phyloP scores from a whole-genome alignment of 2,797 vertebrate species.

The Tarsius wallacei region DNA sequence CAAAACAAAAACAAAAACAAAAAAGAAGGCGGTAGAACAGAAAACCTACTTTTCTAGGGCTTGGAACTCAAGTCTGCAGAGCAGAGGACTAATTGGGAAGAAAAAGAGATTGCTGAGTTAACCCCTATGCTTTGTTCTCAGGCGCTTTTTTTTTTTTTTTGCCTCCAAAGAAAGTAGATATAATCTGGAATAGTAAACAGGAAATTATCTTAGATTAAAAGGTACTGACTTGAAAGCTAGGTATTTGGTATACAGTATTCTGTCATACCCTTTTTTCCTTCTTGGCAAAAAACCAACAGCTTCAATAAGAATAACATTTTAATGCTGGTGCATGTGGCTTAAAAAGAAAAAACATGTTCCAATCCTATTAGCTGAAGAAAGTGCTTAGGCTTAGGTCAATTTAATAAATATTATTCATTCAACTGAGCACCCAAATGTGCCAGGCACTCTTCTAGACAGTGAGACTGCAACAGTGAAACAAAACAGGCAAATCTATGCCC shows the following conservation, averaged over 20 bases:
- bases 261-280: neutral
- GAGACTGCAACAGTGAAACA: neutral
- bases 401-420: conserved; percentile 9
- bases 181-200: conserved; percentile 28
- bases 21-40: neutral
- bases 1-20: too few relatives aligned
- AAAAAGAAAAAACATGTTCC: conserved; percentile 38
- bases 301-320: neutral
- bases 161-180: conserved; percentile 57
- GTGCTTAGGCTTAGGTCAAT: neutral
- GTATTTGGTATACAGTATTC: neutral
- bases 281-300: neutral
- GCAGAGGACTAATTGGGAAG: conserved; percentile 36
- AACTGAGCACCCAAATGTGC: neutral
- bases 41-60: conserved; percentile 11
- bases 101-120: neutral
- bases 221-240: conserved; percentile 22
- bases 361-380: neutral
- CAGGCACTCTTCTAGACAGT: neutral
- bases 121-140: conserved; percentile 25
- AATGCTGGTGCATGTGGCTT: neutral
- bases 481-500: neutral
- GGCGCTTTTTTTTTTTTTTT: neutral
- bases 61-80: conserved; percentile 6
- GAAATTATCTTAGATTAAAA: conserved; percentile 60